Conservation (phyloP, 2,888 invertebrate species). For the Lymantria dispar region DNA sequence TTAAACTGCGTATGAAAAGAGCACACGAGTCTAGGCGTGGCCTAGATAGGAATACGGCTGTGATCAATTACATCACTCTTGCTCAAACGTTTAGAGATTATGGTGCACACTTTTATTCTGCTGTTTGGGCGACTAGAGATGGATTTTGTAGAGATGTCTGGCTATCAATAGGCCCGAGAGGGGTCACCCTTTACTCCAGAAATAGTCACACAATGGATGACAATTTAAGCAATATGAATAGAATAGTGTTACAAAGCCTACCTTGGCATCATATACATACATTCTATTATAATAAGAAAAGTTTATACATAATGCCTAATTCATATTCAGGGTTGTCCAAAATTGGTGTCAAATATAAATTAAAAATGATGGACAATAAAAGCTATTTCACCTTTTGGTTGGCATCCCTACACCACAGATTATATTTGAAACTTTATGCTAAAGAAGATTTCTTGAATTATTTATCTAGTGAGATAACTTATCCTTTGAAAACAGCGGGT, state of each 20-base stretch:
- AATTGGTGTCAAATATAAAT: slow-evolving; percentile 86
- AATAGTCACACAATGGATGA: slow-evolving; percentile 59
- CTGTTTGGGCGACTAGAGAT: slow-evolving; percentile 85
- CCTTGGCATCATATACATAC: slow-evolving; percentile 89
- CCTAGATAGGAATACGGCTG: slow-evolving; percentile 85
- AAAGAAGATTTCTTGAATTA: slow-evolving; percentile 86
- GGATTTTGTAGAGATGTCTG: slow-evolving; percentile 83
- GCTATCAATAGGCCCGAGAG: slow-evolving; percentile 85
- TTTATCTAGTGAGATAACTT: slow-evolving; percentile 83
- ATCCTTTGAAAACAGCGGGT: slow-evolving; percentile 72
- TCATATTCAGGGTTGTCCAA: slow-evolving; percentile 80
- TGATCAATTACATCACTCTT: slow-evolving; percentile 86
- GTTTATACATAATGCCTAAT: slow-evolving; percentile 84
- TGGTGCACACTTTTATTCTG: slow-evolving; percentile 89
- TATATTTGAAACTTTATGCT: slow-evolving; percentile 87
- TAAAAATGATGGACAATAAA: slow-evolving; percentile 88
- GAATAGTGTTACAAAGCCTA: slow-evolving; percentile 74
- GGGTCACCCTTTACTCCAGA: slow-evolving; percentile 84
- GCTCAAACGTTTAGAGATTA: slow-evolving; percentile 88
- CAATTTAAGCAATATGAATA: slow-evolving; percentile 52
- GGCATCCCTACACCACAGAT: slow-evolving; percentile 89
- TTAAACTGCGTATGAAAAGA: slow-evolving; percentile 72
- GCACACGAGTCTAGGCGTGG: slow-evolving; percentile 80
- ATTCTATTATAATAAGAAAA: slow-evolving; percentile 88
- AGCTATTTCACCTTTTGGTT: slow-evolving; percentile 89